Evolutionary conservation across 1,140 invertebrate species (phyloP), one percentile per base, ranked within the genome.

Genomic region (Aphelenchoides besseyi): DNA sequence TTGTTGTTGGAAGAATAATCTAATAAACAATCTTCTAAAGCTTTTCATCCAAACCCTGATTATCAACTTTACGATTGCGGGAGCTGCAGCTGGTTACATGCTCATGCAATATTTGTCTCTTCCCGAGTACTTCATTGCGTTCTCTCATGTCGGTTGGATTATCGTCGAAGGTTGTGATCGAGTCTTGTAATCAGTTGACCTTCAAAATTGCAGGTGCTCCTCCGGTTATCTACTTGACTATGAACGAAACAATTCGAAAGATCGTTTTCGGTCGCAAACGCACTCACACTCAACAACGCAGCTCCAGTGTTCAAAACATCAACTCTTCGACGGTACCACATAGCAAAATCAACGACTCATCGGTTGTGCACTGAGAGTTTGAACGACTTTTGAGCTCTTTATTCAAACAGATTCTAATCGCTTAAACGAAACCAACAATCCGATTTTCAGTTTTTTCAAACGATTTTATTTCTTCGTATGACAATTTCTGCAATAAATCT

Each of bases 231-330:
- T 18, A 8, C 18, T 59, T 59, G 55, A 8, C 55, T 5, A 59
- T 59, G 55, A 59, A 59, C 18, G 55, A 59, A 59, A 59, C 55
- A 5, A 59, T 59, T 23, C 5, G 55, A 33, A 59, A 59, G 18
- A 59, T 59, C 18, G 32, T 59, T 23, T 59, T 59, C 18, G 55
- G 55, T 8, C 55, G 55, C 5, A 59, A 59, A 23, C 5, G 18
- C 5, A 5, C 5, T 12, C 5, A 18, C 5, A 59, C 55, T 8
- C 5, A 5, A 8, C 55, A 59, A 23, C 55, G 18, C 55, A 5
- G 12, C 55, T 8, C 5, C 26, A 8, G 5, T 23, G 18, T 18
- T 12, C 5, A 59, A 5, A 18, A 18, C 23, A 12, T 18, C 5
- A 59, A 59, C 55, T 5, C 55, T 28, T 18, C 5, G 26, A 8